Evolutionary conservation across 2,113 vertebrate genomes (phyloP).

Genomic region (Pteropus alecto): DNA sequence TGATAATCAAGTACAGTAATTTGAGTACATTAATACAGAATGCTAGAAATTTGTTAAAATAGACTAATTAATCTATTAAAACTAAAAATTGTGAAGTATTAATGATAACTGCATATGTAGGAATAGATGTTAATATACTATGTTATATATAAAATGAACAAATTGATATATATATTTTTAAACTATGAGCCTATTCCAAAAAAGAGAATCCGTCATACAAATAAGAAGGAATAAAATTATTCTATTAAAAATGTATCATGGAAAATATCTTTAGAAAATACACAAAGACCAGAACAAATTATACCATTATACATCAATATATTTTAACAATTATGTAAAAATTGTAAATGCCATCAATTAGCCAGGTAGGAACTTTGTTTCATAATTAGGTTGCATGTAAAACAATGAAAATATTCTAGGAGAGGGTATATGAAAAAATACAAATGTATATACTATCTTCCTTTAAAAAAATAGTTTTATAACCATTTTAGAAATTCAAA

Average conservation of each 20-base stretch:
- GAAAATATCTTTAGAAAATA: slow-evolving; percentile 40
- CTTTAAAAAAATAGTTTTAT: not conserved
- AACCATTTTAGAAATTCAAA: not conserved
- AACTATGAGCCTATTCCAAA: not conserved
- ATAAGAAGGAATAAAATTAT: not conserved
- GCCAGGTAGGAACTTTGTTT: not conserved
- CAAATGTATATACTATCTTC: not conserved
- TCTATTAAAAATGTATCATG: not conserved
- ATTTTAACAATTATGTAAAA: not conserved
- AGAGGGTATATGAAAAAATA: not conserved
- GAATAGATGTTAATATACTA: not conserved
- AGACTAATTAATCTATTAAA: not conserved
- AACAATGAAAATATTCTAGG: not conserved
- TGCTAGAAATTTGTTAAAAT: not conserved
- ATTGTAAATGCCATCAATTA: not conserved
- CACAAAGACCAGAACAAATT: not conserved
- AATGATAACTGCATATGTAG: not conserved
- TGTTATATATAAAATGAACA: not conserved
- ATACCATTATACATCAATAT: not conserved
- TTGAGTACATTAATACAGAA: not conserved
- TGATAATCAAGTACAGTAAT: not conserved
- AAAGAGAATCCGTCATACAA: not conserved
- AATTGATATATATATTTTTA: not conserved
- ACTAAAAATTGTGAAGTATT: not conserved
- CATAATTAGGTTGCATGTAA: not conserved